A percentile compares a stretch with the other conserved stretches of the same genome.
phyloP scores from a whole-genome alignment of 1,140 invertebrate species.

The Drosophila pruinosa region DNA sequence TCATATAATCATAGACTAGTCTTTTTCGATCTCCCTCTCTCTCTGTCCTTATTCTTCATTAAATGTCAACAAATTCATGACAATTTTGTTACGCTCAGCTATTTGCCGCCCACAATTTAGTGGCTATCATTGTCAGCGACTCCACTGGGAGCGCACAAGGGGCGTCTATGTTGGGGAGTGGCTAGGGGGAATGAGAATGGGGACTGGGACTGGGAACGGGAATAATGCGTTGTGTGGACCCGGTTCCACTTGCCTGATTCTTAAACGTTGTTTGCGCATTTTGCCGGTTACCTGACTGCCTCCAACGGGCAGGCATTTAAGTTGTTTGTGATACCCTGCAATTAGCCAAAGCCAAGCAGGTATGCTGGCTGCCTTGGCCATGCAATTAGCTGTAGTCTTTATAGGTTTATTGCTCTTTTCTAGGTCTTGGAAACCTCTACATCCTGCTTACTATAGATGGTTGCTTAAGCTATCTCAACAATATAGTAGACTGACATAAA shows the following conservation, averaged over 20 bases:
- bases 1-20: conserved; percentile 44
- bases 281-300: conserved; percentile 47
- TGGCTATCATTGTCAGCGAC: conserved; percentile 22
- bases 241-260: conserved; percentile 38
- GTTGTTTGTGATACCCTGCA: conserved; percentile 30
- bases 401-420: neutral
- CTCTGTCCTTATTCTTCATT: neutral
- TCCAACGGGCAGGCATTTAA: conserved; percentile 60
- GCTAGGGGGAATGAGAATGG: neutral
- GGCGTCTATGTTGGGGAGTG: neutral
- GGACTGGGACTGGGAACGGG: neutral
- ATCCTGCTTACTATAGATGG: too few relatives aligned
- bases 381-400: neutral
- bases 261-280: conserved; percentile 38
- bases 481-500: too few relatives aligned
- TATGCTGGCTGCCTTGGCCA: neutral
- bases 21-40: neutral
- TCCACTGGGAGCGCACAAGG: neutral
- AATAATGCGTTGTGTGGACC: conserved; percentile 36
- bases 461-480: too few relatives aligned
- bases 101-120: conserved; percentile 68
- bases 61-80: conserved; percentile 73
- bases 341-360: neutral
- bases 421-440: too few relatives aligned
- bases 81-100: conserved; percentile 66